phyloP scores from a whole-genome alignment of 2,797 vertebrate genomes.

The Triplophysa bombifrons region DNA sequence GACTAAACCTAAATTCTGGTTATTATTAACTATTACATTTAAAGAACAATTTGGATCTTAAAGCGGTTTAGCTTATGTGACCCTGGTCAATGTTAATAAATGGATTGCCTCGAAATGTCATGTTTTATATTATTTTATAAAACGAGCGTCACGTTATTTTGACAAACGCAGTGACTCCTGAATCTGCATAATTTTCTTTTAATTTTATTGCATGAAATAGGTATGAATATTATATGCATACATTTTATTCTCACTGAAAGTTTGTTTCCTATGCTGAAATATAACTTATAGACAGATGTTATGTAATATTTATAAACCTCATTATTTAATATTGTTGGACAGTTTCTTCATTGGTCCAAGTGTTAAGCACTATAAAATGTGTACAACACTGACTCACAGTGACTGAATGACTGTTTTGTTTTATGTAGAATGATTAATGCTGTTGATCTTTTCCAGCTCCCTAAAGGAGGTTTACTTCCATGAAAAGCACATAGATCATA shows the following conservation, averaged over 20 bases:
- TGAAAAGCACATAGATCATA: background rate
- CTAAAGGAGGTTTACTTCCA: background rate
- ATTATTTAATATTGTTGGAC: background rate
- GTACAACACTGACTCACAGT: background rate
- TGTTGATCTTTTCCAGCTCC: background rate
- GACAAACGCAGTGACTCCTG: background rate
- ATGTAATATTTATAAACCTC: background rate
- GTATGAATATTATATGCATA: background rate
- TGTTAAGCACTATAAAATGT: background rate
- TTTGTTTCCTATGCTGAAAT: background rate
- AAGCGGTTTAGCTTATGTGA: background rate
- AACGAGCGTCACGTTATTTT: background rate
- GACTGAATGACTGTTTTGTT: background rate
- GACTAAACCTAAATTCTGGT: too few relatives aligned
- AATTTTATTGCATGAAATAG: background rate
- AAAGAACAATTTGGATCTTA: background rate
- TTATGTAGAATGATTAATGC: background rate
- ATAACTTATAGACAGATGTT: background rate
- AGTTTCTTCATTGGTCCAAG: background rate
- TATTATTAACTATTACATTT: too few relatives aligned
- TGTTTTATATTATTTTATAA: too few relatives aligned
- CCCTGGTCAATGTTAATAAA: background rate
- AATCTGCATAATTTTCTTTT: background rate
- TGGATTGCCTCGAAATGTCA: too few relatives aligned
- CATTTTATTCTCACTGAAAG: background rate